Evolutionary conservation across 2,113 vertebrate species (phyloP).

Genomic region (Lathamus discolor): DNA sequence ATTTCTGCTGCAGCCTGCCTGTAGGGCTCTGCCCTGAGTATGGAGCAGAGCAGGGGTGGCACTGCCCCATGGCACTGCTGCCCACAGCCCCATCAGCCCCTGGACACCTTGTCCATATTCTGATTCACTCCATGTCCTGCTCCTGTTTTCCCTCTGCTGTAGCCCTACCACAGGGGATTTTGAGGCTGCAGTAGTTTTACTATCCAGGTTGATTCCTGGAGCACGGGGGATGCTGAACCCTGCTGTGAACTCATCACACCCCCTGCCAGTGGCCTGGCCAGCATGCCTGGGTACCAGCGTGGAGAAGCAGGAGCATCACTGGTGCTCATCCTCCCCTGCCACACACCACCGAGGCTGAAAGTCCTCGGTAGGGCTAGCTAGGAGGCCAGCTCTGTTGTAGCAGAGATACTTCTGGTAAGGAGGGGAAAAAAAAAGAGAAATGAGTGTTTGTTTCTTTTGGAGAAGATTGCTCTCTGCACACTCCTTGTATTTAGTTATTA

Average conservation of each 20-base stretch:
- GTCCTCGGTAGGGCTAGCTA: not conserved
- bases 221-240: not conserved
- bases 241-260: accelerated
- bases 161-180: not conserved
- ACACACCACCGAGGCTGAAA: not conserved
- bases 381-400: not conserved
- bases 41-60: not conserved
- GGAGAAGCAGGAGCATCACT: not conserved
- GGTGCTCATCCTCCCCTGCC: not conserved
- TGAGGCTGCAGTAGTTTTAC: not conserved
- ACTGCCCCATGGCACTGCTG: not conserved
- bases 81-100: not conserved
- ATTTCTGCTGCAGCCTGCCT: not conserved
- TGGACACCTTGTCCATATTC: not conserved
- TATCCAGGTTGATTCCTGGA: not conserved
- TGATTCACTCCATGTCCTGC: not conserved
- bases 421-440: not conserved
- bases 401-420: not conserved
- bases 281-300: accelerated
- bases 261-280: accelerated
- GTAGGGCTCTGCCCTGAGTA: not conserved
- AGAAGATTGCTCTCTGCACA: not conserved
- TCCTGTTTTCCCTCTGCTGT: accelerated
- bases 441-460: conserved; percentile 59
- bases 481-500: conserved; percentile 57